Base-by-base conservation (phyloP, 2,888 invertebrate genomes). In the Coremacera marginata region DNA sequence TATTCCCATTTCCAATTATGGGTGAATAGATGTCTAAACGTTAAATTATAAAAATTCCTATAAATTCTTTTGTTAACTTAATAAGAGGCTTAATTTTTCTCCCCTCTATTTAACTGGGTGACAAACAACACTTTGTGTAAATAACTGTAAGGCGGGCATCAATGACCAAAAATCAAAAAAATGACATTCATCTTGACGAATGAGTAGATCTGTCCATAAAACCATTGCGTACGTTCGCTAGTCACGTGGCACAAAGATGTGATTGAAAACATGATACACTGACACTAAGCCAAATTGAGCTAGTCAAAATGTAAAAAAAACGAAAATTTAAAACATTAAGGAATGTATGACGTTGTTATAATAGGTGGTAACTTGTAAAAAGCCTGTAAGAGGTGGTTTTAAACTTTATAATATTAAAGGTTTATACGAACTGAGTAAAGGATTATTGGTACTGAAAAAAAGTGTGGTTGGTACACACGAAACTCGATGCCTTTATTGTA, bases 151-250 rank as follows among this genome's bases (percentile, higher is more conserved):
- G n/a, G 51, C 11, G 19, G 51, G 7, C 25, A 55, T 52, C 70
- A 27, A 63, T 25, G 63, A 14, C 27, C n/a, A 63, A 31, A 16
- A 55, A 70, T 70, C 52, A 55, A 49, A 44, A 37, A 44, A 70
- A 19, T 70, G 70, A 70, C 70, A 70, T 31, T 55, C 19, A 70
- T 52, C 70, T 31, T 51, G 70, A 55, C 34, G 70, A 70, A 70
- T 34, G 55, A 67, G 44, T 49, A 49, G n/a, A 63, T 63, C 31
- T 16, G 63, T 31, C 3, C 22, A 22, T 27, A n/a, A 31, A 63
- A 31, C 31, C 34, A 63, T 8, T 16, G 31, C 63, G 16, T 16
- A 31, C 31, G 63, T 31, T 27, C 31, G 11, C 31, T 8, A 8
- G 63, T 63, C 31, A 31, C 63, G 63, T 31, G 27, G 31, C 27